These are phyloP conservation scores for Melieria picta DNA, from an alignment of 2,888 invertebrate species.

Conservation along the genomic window DNA sequence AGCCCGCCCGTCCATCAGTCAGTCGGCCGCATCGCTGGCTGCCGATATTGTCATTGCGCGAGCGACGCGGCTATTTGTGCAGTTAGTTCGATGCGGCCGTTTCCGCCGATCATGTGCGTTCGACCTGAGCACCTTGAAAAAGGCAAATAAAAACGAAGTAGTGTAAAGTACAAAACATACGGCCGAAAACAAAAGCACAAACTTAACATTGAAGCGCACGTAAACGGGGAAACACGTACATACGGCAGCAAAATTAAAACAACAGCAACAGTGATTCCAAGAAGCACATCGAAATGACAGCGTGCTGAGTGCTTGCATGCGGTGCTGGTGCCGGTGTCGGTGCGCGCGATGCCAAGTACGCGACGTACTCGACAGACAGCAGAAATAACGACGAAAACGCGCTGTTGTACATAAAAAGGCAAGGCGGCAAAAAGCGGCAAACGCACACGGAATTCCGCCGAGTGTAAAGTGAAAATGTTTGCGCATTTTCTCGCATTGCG, in stretches of 20 bases:
- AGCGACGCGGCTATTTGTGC: too few relatives aligned
- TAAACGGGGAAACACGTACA: conserved; percentile 3
- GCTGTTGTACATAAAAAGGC: neutral
- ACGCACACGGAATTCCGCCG: conserved; percentile 20
- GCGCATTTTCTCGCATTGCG: neutral
- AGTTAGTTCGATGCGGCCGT: neutral
- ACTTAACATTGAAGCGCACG: conserved; percentile 4
- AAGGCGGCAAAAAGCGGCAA: conserved; percentile 12
- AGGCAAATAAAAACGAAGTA: neutral
- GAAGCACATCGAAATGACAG: neutral
- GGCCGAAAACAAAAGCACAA: conserved; percentile 6
- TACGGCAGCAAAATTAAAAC: too few relatives aligned
- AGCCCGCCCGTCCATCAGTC: too few relatives aligned
- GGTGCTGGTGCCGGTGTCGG: neutral
- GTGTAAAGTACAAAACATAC: neutral
- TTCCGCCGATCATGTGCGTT: conserved; percentile 27
- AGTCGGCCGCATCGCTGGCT: too few relatives aligned
- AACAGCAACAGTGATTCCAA: too few relatives aligned
- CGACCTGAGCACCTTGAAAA: conserved; percentile 18
- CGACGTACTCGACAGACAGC: neutral
- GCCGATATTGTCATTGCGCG: too few relatives aligned
- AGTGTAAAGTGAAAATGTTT: conserved; percentile 4
- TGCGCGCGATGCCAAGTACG: too few relatives aligned
- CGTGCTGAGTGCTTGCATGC: conserved; percentile 18
- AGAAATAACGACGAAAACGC: neutral